phyloP scores from a whole-genome alignment of 2,113 vertebrate genomes.

The Brienomyrus longianalis region DNA sequence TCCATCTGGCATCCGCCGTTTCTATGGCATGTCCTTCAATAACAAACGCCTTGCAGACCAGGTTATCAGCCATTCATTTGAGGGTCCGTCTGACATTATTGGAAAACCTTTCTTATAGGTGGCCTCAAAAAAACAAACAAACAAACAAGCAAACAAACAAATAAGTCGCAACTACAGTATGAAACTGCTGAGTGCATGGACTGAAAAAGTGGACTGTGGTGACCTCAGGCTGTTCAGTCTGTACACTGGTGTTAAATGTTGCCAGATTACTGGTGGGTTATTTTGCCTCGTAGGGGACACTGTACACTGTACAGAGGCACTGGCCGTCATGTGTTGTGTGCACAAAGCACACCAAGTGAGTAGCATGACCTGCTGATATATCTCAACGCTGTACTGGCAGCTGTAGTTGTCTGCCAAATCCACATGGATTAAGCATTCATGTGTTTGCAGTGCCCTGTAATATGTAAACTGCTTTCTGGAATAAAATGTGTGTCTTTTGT shows the following conservation, averaged over 20 bases:
- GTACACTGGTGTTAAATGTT: neutral
- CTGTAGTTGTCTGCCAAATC: neutral
- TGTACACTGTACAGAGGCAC: neutral
- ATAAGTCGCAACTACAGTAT: neutral
- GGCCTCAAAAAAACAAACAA: neutral
- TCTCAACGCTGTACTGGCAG: neutral
- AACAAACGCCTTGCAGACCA: neutral
- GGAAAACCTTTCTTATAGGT: neutral
- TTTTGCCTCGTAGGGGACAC: neutral
- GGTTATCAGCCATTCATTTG: neutral
- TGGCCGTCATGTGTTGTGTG: no score
- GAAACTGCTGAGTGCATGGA: neutral
- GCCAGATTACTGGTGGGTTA: neutral
- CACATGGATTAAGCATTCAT: neutral
- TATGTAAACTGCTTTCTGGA: neutral
- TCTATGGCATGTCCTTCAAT: neutral
- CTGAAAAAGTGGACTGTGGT: neutral
- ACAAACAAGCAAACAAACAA: neutral
- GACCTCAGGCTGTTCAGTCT: neutral
- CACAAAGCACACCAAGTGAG: neutral
- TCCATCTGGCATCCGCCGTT: neutral
- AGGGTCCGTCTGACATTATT: neutral
- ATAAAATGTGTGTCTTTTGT: neutral
- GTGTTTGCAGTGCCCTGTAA: neutral
- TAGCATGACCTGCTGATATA: neutral